These are phyloP conservation scores for Tenebrosternarchus preto DNA, from an alignment of 2,113 vertebrate species.

Conservation along the genomic window DNA sequence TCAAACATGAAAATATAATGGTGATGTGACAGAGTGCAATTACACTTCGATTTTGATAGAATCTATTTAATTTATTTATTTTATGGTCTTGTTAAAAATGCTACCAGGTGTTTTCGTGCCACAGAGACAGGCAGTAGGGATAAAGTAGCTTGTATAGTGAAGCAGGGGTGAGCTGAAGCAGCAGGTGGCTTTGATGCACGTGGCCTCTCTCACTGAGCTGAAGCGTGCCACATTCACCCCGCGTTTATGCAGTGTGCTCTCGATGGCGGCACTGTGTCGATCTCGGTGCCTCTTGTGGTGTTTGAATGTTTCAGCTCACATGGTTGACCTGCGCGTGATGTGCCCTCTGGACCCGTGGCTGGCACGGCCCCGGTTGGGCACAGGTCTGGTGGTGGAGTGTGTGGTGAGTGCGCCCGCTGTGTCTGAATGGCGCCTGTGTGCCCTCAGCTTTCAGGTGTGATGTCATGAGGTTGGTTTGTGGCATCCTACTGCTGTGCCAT, in stretches of 20 bases:
- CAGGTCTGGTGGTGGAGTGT: not conserved
- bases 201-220: no score
- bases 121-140: conserved; percentile 18
- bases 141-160: conserved; percentile 19
- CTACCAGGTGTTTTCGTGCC: conserved; percentile 4
- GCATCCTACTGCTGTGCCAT: not conserved
- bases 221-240: no score
- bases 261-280: no score
- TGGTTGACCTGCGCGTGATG: not conserved
- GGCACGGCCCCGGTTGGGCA: not conserved
- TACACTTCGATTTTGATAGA: no score
- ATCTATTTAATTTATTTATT: no score
- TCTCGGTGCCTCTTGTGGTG: no score
- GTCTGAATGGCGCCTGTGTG: not conserved
- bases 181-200: not conserved
- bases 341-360: no score
- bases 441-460: not conserved
- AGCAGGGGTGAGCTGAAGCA: not conserved
- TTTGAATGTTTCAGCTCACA: not conserved
- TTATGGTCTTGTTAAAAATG: no score
- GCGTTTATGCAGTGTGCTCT: no score
- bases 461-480: no score
- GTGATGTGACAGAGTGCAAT: not conserved
- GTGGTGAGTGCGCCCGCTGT: not conserved
- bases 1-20: no score